Evolutionary conservation across 2,113 vertebrate species (phyloP), one percentile per base, ranked within the genome.

Genomic region (Brachyhypopomus occidentalis): DNA sequence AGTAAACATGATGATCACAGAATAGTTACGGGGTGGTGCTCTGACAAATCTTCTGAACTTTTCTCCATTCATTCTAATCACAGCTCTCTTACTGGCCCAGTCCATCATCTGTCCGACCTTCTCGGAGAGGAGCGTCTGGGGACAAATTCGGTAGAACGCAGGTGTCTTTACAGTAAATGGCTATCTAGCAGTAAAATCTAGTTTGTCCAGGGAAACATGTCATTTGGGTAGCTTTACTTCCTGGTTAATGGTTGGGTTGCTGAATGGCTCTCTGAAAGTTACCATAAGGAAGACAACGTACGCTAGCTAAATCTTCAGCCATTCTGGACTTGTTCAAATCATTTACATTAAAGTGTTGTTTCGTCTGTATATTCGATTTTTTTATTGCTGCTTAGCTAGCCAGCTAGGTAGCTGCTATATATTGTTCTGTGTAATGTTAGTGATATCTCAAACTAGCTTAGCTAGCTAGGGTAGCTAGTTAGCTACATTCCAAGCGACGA

Each of bases 21-120:
- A 99, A 90, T 99, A 99, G 89, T 99, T 99, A 52, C 97, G 94
- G 19, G 98, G 98, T 5, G 96, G 96, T 5, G 96, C 96, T 89
- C 97, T 98, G 80, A 99, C 93, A 1, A 98, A 95, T 30, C 96
- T 95, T n/a, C 96, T 94, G 64, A 99, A 99, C 88, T 99, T 99
- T 62, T 99, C 98, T 16, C 96, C 97, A 1, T 99, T 98, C 94
- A 99, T 94, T 67, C 95, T 93, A 84, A 99, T 97, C 72, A 99
- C 95, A 0, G 98, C 94, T 82, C 97, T 95, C 86, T 96, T 98
- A 41, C 93, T 93, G 48, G 96, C 87, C 98, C 98, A 99, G 60
- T 99, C 98, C 96, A 97, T 97, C 83, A 99, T 91, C 87, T 99
- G 98, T 73, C 89, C 93, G 77, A 99, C 96, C 87, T 99, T 99